These are phyloP conservation scores for Temnopleurus reevesii DNA, from an alignment of 53 echinoderm and acorn worm genomes.

Conservation along the genomic window DNA sequence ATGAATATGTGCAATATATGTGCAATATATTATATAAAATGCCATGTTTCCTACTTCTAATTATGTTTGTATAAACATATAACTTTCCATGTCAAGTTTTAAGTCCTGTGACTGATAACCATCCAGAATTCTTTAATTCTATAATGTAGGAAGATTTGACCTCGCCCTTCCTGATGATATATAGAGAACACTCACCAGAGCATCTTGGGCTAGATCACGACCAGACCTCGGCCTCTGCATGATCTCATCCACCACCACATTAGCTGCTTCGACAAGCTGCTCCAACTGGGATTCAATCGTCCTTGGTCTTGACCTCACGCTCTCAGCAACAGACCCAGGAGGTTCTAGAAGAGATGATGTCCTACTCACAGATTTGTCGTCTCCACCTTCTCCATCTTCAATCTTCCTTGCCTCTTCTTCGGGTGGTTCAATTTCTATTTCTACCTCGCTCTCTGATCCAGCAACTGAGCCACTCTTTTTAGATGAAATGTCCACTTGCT, in stretches of 20 bases:
- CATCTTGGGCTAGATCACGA: conserved; percentile 91
- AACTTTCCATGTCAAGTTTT: no score
- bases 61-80: no score
- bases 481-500: neutral
- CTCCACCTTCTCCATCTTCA: neutral
- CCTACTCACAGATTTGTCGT: neutral
- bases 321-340: conserved; percentile 10
- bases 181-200: conserved; percentile 80
- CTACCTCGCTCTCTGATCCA: conserved; percentile 43
- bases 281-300: conserved; percentile 75
- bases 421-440: neutral
- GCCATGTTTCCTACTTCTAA: no score
- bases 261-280: conserved; percentile 82
- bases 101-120: no score
- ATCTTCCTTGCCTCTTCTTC: conserved; percentile 11
- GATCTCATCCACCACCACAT: conserved; percentile 77
- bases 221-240: conserved; percentile 83
- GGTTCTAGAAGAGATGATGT: conserved; percentile 44
- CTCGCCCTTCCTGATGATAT: no score
- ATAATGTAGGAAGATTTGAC: no score
- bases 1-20: no score
- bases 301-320: neutral
- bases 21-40: no score
- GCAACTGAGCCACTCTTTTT: neutral
- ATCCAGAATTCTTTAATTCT: no score